Base-by-base conservation (phyloP, 2,888 invertebrate species). In the Synergus japonicus region DNA sequence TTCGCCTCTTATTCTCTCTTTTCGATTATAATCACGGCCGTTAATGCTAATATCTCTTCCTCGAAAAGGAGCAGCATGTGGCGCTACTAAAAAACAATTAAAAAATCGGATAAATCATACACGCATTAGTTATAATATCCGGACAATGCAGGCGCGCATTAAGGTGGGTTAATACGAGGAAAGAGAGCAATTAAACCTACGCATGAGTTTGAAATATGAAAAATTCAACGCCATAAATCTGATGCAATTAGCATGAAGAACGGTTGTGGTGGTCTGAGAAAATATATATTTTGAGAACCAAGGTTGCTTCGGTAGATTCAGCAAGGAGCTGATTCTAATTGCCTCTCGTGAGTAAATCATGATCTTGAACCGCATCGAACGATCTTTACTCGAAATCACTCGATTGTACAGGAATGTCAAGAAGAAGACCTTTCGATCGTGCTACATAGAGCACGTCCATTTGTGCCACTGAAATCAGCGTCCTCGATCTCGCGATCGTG, bases 341-440 rank as follows among this genome's bases (percentile, higher is more conserved):
- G 83, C 82, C 83, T 84, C 81, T 84, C 81, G 82, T 85, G 84
- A 84, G 81, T 81, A 82, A 84, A 83, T 84, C 82, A 84, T 85
- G 84, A 84, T 85, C 83, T 80, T 82, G 83, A 83, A 83, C 84
- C 80, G 82, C 82, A 82, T 79, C 80, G 79, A 83, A 84, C 84
- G 83, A 82, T 80, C 85, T 85, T 84, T 85, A 86, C 84, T 83
- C 77, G 83, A 81, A 66, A 85, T 85, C 84, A 81, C 82, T 82
- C 83, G 85, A 82, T 83, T 83, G 82, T 82, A 13, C 8, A 77
- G 78, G 82, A 83, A 82, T 80, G 81, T 82, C 81, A 80, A 77
- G 79, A 80, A 77, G 79, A 78, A 81, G 82, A 81, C 81, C 81
- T 81, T 83, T 83, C 29, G 29, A 29, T 29, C 79, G 79, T 80